phyloP scores from a whole-genome alignment of 2,113 vertebrate species.

The Australoheros scitulus region DNA sequence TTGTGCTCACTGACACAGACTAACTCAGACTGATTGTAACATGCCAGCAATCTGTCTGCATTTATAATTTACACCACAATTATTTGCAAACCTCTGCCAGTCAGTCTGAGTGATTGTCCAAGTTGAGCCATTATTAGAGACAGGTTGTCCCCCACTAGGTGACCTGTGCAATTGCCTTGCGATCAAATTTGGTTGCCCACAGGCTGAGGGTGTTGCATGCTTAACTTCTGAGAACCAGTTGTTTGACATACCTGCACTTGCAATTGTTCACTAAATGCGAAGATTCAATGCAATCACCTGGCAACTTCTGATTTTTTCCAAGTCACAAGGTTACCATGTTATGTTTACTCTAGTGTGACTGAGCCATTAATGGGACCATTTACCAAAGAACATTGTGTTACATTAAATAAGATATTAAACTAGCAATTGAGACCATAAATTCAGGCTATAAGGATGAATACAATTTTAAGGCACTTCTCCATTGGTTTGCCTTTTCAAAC shows the following conservation, averaged over 20 bases:
- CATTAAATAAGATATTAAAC: no score
- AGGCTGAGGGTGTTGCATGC: background rate
- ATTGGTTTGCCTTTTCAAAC: no score
- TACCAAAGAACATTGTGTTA: no score
- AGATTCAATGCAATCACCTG: background rate
- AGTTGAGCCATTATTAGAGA: background rate
- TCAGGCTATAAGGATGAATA: no score
- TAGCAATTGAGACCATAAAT: no score
- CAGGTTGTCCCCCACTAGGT: background rate
- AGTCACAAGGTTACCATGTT: no score
- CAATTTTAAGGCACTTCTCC: no score
- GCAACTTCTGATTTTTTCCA: background rate
- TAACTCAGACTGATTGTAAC: background rate
- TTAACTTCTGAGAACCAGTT: background rate
- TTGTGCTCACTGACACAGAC: background rate
- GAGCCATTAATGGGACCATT: no score
- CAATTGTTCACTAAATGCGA: background rate
- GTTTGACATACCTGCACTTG: background rate
- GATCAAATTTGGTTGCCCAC: background rate
- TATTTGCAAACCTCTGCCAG: background rate
- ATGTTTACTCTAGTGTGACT: no score
- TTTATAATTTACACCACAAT: background rate
- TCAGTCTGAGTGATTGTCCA: background rate
- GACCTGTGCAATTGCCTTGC: background rate
- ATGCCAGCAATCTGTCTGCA: background rate